These are phyloP conservation scores for Auanema freiburgensis DNA, from an alignment of 2,888 invertebrate genomes.

Conservation along the genomic window DNA sequence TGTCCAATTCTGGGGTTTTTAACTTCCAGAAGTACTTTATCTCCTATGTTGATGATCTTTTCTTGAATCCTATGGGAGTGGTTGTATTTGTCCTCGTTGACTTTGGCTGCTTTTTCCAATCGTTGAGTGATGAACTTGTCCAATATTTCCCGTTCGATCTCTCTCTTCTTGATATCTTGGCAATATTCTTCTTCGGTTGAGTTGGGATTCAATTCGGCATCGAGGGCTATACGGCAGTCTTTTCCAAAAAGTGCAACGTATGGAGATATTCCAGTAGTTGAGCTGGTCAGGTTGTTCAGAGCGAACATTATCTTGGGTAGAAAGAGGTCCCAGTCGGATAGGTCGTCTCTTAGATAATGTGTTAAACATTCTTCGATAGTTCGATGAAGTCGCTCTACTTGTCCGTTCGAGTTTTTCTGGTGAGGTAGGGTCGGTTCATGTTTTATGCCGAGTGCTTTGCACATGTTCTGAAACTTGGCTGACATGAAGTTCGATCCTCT, in stretches of 20 bases:
- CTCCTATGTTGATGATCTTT: conserved; percentile 6
- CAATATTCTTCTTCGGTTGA: no score
- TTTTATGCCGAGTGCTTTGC: conserved; percentile 1
- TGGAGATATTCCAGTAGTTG: conserved; percentile 8
- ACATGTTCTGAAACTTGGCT: conserved; percentile 10
- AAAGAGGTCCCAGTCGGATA: no score
- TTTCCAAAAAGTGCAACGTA: conserved; percentile 12
- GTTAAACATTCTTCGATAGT: conserved; percentile 15
- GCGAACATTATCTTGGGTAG: conserved; percentile 13
- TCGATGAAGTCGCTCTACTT: conserved; percentile 17
- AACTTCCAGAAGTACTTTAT: conserved; percentile 12
- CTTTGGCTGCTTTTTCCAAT: not conserved
- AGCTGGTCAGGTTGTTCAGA: conserved; percentile 6
- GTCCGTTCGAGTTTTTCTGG: conserved; percentile 14
- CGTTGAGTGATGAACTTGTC: not conserved
- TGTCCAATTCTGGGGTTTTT: conserved; percentile 7
- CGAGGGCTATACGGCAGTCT: conserved; percentile 8
- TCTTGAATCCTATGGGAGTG: not conserved
- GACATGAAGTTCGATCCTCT: no score
- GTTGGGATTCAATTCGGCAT: no score
- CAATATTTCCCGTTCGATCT: conserved; percentile 10
- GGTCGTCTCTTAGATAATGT: no score
- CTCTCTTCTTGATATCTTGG: no score
- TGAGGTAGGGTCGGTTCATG: conserved; percentile 10
- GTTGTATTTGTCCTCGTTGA: no score